These are phyloP conservation scores for Lophotriccus pileatus DNA, from an alignment of 2,797 vertebrate species.

Conservation along the genomic window DNA sequence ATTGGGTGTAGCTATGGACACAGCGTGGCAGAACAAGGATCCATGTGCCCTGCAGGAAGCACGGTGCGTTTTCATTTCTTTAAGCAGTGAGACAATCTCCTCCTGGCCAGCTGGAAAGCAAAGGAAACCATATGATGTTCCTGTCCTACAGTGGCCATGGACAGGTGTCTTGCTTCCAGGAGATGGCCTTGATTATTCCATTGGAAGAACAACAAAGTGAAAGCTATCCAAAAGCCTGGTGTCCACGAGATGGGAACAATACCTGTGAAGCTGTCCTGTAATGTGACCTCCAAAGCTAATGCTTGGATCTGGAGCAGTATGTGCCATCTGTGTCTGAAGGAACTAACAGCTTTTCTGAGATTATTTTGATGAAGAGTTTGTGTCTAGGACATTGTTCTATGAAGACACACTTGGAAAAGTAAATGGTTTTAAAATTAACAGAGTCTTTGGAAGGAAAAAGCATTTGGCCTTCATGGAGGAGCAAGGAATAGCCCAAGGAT, in stretches of 20 bases:
- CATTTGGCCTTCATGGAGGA: background rate
- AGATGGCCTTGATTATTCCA: background rate
- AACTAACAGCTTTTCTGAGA: background rate
- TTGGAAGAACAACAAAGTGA: background rate
- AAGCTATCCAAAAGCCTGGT: background rate
- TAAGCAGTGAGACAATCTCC: rapidly evolving
- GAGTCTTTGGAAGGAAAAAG: background rate
- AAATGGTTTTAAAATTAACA: background rate
- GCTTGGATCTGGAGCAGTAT: background rate
- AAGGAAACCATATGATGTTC: background rate
- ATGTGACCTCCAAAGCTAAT: background rate
- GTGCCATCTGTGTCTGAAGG: background rate
- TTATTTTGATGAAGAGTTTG: background rate
- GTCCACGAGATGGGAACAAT: background rate
- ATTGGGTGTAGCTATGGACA: background rate
- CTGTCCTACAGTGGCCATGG: background rate
- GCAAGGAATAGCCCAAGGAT: background rate
- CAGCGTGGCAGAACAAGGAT: background rate
- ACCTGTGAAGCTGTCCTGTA: background rate
- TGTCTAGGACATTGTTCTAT: background rate
- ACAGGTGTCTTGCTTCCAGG: background rate
- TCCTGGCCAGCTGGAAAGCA: background rate
- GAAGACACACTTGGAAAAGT: background rate
- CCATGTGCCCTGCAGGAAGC: background rate
- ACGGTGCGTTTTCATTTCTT: background rate